Conservation (phyloP, 2,113 vertebrate species). For the Xerus inauris region DNA sequence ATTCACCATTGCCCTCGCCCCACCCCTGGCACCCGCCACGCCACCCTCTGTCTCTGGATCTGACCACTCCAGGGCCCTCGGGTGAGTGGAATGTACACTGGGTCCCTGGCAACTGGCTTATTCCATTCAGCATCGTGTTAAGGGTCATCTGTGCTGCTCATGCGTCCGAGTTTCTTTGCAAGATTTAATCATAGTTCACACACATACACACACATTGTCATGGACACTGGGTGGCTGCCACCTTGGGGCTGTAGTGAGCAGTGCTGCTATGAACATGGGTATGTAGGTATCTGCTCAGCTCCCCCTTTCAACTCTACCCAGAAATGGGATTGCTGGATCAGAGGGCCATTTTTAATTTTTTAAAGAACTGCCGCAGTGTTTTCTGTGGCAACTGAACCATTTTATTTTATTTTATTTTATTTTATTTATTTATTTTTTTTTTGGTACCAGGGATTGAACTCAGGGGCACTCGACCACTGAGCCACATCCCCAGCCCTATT, state of each 20-base stretch:
- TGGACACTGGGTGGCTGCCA: background rate
- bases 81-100: rapidly evolving
- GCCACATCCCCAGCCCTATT: too few relatives aligned
- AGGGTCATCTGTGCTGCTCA: background rate
- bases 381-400: background rate
- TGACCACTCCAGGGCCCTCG: background rate
- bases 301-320: background rate
- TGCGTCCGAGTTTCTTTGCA: background rate
- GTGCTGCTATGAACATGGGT: rapidly evolving
- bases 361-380: background rate
- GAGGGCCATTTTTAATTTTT: background rate
- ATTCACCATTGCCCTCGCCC: rapidly evolving
- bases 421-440: too few relatives aligned
- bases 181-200: background rate
- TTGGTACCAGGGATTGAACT: too few relatives aligned
- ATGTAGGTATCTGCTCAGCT: rapidly evolving
- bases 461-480: too few relatives aligned
- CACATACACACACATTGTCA: rapidly evolving
- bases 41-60: background rate
- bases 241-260: background rate
- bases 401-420: too few relatives aligned
- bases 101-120: background rate
- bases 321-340: background rate
- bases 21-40: rapidly evolving
- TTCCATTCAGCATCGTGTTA: background rate